phyloP scores from a whole-genome alignment of 2,888 invertebrate genomes.

The Drosophila rubida region DNA sequence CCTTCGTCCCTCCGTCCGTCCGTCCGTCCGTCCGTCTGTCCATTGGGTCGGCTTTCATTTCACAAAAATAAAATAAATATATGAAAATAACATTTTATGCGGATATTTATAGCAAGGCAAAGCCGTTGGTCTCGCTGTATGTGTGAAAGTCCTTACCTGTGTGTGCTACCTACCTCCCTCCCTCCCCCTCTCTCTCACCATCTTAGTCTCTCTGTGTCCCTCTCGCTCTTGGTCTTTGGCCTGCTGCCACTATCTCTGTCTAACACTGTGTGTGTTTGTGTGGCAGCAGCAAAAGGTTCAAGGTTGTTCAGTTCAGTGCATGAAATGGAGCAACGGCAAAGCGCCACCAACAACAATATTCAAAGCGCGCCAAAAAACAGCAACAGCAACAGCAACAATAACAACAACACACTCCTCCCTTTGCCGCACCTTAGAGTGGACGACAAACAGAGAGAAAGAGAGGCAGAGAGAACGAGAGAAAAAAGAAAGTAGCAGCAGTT shows the following conservation, averaged over 20 bases:
- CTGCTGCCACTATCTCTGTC: slow-evolving; percentile 7
- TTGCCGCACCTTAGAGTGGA: background rate
- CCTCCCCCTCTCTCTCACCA: slow-evolving; percentile 1
- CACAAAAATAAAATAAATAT: slow-evolving; percentile 6
- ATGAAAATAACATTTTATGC: slow-evolving; percentile 38
- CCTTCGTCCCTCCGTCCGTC: background rate
- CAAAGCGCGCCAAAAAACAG: slow-evolving; percentile 52
- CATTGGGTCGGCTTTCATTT: background rate
- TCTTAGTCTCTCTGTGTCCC: slow-evolving; percentile 28
- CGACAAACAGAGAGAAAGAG: background rate
- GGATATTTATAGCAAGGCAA: slow-evolving; percentile 50
- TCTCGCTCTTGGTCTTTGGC: background rate
- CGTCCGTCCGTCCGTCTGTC: background rate
- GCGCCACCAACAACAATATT: slow-evolving; percentile 28
- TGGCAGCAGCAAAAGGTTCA: slow-evolving; percentile 70
- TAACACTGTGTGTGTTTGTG: slow-evolving; percentile 28
- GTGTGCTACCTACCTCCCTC: background rate
- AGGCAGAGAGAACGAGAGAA: background rate
- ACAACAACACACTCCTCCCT: background rate
- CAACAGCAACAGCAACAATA: slow-evolving; percentile 4
- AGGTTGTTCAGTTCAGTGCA: slow-evolving; percentile 68
- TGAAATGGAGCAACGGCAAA: slow-evolving; percentile 34
- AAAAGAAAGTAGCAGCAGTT: slow-evolving; percentile 7
- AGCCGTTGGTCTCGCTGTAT: slow-evolving; percentile 2
- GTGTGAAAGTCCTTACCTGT: slow-evolving; percentile 35